Evolutionary conservation across 2,888 invertebrate genomes (phyloP).

Genomic region (Lomographa bimaculata): DNA sequence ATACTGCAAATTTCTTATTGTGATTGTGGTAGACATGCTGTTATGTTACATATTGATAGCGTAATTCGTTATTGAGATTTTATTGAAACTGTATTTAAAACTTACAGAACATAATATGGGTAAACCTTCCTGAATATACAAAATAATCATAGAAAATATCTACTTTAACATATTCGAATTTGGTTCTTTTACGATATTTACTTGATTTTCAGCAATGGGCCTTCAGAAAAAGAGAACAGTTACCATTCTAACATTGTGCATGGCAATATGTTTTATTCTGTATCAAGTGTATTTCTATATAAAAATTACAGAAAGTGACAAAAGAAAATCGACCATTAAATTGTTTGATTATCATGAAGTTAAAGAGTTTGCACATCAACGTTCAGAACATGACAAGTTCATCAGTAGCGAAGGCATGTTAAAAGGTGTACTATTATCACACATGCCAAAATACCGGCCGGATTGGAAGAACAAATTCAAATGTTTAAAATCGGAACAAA

Average conservation of each 20-base stretch:
- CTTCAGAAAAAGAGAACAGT: constrained; percentile 73
- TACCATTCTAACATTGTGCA: constrained; percentile 57
- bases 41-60: too few relatives aligned
- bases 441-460: constrained; percentile 66
- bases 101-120: too few relatives aligned
- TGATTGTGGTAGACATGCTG: too few relatives aligned
- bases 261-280: constrained; percentile 62
- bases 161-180: too few relatives aligned
- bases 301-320: constrained; percentile 58
- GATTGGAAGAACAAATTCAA: constrained; percentile 63
- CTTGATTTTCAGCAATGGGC: too few relatives aligned
- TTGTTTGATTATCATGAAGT: constrained; percentile 51
- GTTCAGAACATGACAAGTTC: constrained; percentile 63
- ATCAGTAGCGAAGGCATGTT: constrained; percentile 69
- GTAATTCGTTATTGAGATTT: too few relatives aligned
- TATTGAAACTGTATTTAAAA: too few relatives aligned
- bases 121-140: too few relatives aligned
- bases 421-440: constrained; percentile 62
- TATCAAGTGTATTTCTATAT: constrained; percentile 75
- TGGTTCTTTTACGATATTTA: too few relatives aligned
- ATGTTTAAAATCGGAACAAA: constrained; percentile 64
- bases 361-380: constrained; percentile 49
- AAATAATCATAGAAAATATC: too few relatives aligned
- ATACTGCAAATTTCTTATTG: too few relatives aligned
- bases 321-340: too few relatives aligned